phyloP scores from a whole-genome alignment of 2,113 vertebrate genomes.

The Platycercus adscitus region DNA sequence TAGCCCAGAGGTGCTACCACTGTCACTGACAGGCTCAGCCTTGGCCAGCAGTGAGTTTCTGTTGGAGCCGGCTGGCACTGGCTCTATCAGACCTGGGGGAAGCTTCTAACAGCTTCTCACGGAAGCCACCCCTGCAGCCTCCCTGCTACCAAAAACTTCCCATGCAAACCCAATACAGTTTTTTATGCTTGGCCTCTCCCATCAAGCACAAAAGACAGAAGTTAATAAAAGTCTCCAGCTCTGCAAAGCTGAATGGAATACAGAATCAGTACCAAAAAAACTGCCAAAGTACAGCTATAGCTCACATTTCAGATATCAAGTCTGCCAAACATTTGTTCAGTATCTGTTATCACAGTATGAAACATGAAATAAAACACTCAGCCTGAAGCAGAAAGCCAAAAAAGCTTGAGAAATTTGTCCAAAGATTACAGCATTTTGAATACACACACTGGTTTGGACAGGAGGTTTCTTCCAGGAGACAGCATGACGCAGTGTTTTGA shows the following conservation, averaged over 20 bases:
- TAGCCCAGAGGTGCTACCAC: background rate
- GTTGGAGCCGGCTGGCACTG: background rate
- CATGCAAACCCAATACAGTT: background rate
- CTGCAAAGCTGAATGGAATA: background rate
- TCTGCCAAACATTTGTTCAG: background rate
- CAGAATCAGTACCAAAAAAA: background rate
- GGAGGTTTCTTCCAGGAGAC: background rate
- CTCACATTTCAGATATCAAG: background rate
- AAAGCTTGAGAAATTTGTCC: background rate
- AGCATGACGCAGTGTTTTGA: background rate
- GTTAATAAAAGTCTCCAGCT: background rate
- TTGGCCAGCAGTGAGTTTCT: accelerated
- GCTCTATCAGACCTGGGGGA: accelerated
- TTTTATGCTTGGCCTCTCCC: background rate
- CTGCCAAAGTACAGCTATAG: background rate
- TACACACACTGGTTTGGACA: background rate
- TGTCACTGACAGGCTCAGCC: background rate
- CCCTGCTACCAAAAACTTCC: background rate
- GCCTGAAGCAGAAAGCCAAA: background rate
- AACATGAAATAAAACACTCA: background rate
- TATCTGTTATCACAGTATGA: background rate
- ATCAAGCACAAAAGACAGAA: background rate
- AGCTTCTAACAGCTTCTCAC: background rate
- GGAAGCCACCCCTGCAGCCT: background rate
- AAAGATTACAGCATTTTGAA: background rate